Evolutionary conservation across 1,140 invertebrate species (phyloP).

Genomic region (Cotesia chilonis): DNA sequence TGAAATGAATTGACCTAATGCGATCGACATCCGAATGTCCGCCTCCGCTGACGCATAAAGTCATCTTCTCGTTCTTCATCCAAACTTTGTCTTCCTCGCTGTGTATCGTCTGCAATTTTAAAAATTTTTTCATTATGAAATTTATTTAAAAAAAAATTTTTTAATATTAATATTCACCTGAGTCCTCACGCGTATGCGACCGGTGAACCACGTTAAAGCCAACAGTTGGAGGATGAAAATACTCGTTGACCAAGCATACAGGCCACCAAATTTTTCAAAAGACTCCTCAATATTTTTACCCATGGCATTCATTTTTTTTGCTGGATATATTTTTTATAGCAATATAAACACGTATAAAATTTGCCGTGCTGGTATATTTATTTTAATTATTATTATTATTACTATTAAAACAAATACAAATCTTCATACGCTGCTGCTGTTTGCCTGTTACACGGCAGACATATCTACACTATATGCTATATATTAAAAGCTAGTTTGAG

Average conservation of each 20-base stretch:
- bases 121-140: background rate
- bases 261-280: constrained; percentile 7
- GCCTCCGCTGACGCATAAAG: constrained; percentile 44
- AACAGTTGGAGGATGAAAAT: constrained; percentile 52
- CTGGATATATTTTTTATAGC: background rate
- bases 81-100: constrained; percentile 56
- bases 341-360: background rate
- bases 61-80: constrained; percentile 45
- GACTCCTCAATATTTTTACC: background rate
- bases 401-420: no score
- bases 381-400: no score
- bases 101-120: constrained; percentile 50
- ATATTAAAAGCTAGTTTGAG: no score
- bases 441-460: no score
- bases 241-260: constrained; percentile 51
- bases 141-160: background rate
- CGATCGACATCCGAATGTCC: constrained; percentile 54
- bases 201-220: constrained; percentile 53
- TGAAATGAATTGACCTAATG: constrained; percentile 48
- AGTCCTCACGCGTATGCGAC: constrained; percentile 46
- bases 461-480: no score
- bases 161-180: constrained; percentile 44
- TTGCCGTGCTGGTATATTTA: no score
- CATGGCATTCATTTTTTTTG: background rate
- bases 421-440: no score